Conservation (phyloP, 2,113 vertebrate genomes). For the Crocuta crocuta region DNA sequence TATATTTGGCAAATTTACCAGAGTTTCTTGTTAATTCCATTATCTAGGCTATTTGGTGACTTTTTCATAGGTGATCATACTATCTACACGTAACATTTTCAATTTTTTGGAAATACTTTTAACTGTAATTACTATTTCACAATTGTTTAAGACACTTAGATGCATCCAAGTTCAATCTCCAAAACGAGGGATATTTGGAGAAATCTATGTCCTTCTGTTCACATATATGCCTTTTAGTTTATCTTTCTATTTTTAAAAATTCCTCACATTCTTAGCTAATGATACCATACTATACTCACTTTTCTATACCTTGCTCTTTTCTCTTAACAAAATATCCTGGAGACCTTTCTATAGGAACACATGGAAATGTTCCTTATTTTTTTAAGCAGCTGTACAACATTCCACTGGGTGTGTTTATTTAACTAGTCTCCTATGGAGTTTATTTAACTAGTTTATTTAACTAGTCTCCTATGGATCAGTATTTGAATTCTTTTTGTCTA, state of each 20-base stretch:
- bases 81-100: background rate
- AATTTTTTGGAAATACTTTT: conserved; percentile 27
- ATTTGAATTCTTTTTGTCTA: background rate
- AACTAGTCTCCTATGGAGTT: background rate
- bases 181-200: background rate
- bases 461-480: background rate
- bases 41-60: background rate
- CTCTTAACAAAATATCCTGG: background rate
- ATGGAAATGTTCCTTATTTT: background rate
- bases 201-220: background rate
- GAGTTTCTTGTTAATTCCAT: background rate
- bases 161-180: background rate
- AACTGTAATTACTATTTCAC: conserved; percentile 20
- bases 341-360: background rate
- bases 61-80: background rate
- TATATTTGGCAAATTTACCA: background rate
- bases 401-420: background rate
- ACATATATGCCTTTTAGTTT: background rate
- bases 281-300: background rate
- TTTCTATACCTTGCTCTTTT: background rate
- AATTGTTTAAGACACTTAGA: conserved; percentile 6
- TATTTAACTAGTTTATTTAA: background rate
- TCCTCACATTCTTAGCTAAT: background rate
- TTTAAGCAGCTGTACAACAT: background rate
- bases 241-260: background rate